Evolutionary conservation across 2,797 vertebrate genomes (phyloP).

Genomic region (Glossophaga mutica): DNA sequence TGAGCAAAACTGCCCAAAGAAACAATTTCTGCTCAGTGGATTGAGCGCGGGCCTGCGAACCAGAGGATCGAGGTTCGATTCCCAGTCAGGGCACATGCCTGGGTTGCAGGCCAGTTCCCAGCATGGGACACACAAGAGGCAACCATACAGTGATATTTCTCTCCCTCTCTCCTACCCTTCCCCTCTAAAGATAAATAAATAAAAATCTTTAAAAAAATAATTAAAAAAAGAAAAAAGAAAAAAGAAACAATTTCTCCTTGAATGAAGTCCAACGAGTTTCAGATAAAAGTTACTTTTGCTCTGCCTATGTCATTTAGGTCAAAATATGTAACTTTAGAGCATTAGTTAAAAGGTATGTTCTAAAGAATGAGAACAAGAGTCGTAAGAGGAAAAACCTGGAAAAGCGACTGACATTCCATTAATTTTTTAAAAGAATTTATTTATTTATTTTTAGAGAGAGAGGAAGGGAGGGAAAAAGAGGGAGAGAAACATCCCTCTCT

Average conservation of each 20-base stretch:
- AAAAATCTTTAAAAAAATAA: too few relatives aligned
- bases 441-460: neutral
- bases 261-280: neutral
- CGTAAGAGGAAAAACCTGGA: neutral
- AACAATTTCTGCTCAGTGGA: conserved; percentile 42
- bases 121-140: too few relatives aligned
- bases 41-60: too few relatives aligned
- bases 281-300: conserved; percentile 27
- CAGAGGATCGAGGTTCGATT: too few relatives aligned
- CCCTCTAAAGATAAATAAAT: too few relatives aligned
- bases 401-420: neutral
- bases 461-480: neutral
- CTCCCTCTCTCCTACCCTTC: too few relatives aligned
- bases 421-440: too few relatives aligned
- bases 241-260: conserved; percentile 16
- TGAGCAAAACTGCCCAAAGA: neutral
- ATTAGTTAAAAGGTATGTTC: neutral
- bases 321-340: conserved; percentile 17
- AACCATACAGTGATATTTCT: too few relatives aligned
- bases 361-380: conserved; percentile 19
- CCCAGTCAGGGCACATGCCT: too few relatives aligned
- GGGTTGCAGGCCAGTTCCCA: too few relatives aligned
- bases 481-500: too few relatives aligned
- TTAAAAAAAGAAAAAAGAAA: too few relatives aligned
- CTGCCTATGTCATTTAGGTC: neutral